Evolutionary conservation across 2,113 vertebrate species (phyloP), one percentile per base, ranked within the genome.

Genomic region (Pogona vitticeps): DNA sequence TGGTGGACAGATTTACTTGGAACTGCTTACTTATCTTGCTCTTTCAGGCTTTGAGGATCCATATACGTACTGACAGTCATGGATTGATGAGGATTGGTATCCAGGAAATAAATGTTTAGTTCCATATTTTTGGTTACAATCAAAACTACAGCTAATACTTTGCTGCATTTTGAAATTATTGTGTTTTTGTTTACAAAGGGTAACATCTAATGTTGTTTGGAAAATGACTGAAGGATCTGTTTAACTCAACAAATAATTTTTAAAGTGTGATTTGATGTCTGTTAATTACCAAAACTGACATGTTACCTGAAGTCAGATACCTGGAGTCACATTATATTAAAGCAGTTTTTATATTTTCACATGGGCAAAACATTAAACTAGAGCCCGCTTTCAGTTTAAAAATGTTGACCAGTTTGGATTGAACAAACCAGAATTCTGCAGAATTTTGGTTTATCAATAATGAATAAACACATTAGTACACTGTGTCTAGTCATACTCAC

Each of bases 1-100:
- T 92, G 89, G 83, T 91, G 58, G n/a, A 81, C 56, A 77, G 79
- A 1, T 87, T 89, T 90, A 21, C 81, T 63, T 76, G 84, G 7
- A 78, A 38, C 63, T 79, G 85, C 76, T 93, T 92, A 75, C 91
- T 95, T 95, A 95, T 94, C 94, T 94, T 84, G 78, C 36, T 61
- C 58, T 91, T 93, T 93, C 93, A 94, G 94, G 78, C 91, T 90
- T 38, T 7, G 52, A 80, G 77, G 26, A 86, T 87, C 28, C 65
- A 31, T 13, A 26, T 31, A 31, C 46, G 10, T 6, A 52, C 93
- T 28, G 2, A 80, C 6, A 42, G 42, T 26, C 83, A 90, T 46
- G 80, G 73, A 46, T 58, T 33, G 31, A 80, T 61, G 88, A 73
- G 78, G 78, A 65, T 85, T 63, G 77, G 52, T 70, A 76, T 20